These are phyloP conservation scores for Thereva nobilitata DNA, from an alignment of 2,888 invertebrate genomes.

Conservation along the genomic window DNA sequence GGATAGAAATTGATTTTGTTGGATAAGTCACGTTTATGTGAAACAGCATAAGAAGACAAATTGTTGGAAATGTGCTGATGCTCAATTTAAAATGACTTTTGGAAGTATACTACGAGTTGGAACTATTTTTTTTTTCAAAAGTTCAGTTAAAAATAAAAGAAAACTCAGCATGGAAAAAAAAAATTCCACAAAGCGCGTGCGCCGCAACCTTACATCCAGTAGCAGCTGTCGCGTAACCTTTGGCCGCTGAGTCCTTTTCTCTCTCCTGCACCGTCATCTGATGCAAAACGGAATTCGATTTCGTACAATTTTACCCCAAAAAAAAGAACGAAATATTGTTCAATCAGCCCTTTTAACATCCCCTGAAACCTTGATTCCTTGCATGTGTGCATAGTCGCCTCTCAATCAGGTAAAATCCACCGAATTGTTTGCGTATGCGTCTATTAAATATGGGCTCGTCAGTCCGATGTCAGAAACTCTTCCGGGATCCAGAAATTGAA, in stretches of 20 bases:
- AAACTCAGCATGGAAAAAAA: too few species aligned
- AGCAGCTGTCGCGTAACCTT: constrained; percentile 45
- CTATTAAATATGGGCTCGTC: constrained; percentile 28
- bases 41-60: too few species aligned
- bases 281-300: constrained; percentile 35
- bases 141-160: too few species aligned
- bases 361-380: not conserved
- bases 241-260: constrained; percentile 40
- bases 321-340: constrained; percentile 1
- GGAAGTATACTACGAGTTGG: too few species aligned
- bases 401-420: constrained; percentile 24
- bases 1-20: too few species aligned
- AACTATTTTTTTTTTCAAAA: too few species aligned
- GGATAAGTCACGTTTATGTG: too few species aligned
- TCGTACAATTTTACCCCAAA: constrained; percentile 32
- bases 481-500: constrained; percentile 4
- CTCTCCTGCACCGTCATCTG: constrained; percentile 26
- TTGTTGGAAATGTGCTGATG: too few species aligned
- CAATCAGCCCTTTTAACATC: constrained; percentile 20
- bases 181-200: not conserved
- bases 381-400: constrained; percentile 16
- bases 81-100: too few species aligned
- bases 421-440: not conserved
- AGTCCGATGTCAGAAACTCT: constrained; percentile 19
- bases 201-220: not conserved